Conservation (phyloP, 2,113 vertebrate species). For the Labeo rohita region DNA sequence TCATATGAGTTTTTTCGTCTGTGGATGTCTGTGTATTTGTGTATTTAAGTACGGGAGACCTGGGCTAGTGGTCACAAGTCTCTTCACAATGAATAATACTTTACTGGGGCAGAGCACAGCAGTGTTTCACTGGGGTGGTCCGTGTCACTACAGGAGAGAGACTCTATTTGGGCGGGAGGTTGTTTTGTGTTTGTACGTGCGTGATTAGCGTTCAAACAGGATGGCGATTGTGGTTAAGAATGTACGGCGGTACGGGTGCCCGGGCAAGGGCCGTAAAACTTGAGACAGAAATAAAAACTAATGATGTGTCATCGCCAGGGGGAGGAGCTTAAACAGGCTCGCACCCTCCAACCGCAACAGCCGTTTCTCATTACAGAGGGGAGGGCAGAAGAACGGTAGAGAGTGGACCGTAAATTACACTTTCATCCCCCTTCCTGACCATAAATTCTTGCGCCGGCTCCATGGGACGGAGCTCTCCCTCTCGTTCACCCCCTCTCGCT, state of each 20-base stretch:
- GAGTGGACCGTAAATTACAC: slow-evolving; percentile 76
- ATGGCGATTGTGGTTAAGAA: slow-evolving; percentile 58
- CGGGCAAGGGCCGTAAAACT: slow-evolving; percentile 69
- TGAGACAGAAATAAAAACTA: slow-evolving; percentile 79
- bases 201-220: slow-evolving; percentile 1
- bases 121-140: slow-evolving; percentile 6
- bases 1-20: slow-evolving; percentile 25
- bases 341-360: slow-evolving; percentile 71
- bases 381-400: slow-evolving; percentile 75
- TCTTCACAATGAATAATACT: neutral
- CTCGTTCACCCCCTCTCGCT: slow-evolving; percentile 58
- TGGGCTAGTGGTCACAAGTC: neutral
- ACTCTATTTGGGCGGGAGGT: slow-evolving; percentile 63
- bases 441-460: slow-evolving; percentile 74
- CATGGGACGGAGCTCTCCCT: slow-evolving; percentile 65
- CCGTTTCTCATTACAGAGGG: slow-evolving; percentile 78
- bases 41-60: neutral
- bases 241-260: slow-evolving; percentile 67
- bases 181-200: slow-evolving; percentile 46
- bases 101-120: neutral
- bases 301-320: slow-evolving; percentile 79
- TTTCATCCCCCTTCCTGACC: slow-evolving; percentile 76
- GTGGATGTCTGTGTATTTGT: neutral
- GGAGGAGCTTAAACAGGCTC: slow-evolving; percentile 66
- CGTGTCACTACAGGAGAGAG: slow-evolving; percentile 38